phyloP scores from a whole-genome alignment of 2,113 vertebrate genomes.

The Cyprinodon brontotheroides region DNA sequence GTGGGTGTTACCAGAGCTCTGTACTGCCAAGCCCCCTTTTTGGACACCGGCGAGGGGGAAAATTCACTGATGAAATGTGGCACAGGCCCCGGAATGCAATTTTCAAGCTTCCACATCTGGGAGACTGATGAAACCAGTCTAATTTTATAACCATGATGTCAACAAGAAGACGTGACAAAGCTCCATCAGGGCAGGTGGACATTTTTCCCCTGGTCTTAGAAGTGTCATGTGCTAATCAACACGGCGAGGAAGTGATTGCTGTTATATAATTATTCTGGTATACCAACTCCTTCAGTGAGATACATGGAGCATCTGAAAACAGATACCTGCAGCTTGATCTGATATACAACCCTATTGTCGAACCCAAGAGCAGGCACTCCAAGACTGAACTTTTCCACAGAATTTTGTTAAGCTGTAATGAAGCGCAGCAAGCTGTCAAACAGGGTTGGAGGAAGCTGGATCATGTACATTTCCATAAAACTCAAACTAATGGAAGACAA shows the following conservation, averaged over 20 bases:
- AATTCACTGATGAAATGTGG: conserved; percentile 25
- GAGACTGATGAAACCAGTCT: conserved; percentile 18
- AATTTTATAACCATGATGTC: conserved; percentile 27
- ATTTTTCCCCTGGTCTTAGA: neutral
- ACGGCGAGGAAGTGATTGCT: neutral
- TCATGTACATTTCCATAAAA: neutral
- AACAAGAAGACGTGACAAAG: conserved; percentile 7
- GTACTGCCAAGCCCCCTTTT: conserved; percentile 9
- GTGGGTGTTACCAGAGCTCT: neutral
- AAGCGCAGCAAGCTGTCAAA: neutral
- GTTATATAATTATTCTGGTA: neutral
- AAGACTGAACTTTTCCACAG: neutral
- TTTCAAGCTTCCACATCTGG: conserved; percentile 27
- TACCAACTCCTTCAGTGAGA: neutral
- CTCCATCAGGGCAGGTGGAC: conserved; percentile 16
- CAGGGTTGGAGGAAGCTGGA: neutral
- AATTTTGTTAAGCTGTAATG: neutral
- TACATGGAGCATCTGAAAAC: neutral
- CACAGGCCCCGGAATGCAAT: conserved; percentile 15
- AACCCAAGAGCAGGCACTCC: neutral
- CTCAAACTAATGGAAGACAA: neutral
- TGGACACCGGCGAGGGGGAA: conserved; percentile 21
- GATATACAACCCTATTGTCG: neutral
- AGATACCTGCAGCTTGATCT: neutral
- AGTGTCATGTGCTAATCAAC: neutral